phyloP scores from a whole-genome alignment of 2,888 invertebrate genomes.

The Hyppa rectilinea region DNA sequence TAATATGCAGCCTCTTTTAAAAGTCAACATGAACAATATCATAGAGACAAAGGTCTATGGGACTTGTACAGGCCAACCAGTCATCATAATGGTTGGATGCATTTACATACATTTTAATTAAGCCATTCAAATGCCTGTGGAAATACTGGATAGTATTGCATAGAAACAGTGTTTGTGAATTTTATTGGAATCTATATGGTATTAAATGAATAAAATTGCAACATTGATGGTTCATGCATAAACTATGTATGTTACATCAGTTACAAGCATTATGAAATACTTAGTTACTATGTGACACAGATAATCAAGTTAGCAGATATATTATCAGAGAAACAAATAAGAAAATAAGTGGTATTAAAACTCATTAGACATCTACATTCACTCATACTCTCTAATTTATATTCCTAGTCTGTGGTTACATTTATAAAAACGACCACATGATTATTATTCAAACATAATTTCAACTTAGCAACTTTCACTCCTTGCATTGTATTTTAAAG shows the following conservation, averaged over 20 bases:
- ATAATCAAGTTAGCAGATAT: slow-evolving; percentile 2
- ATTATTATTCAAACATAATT: slow-evolving; percentile 47
- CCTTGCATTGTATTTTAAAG: slow-evolving; percentile 18
- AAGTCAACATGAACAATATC: background rate
- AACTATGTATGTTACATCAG: slow-evolving; percentile 36
- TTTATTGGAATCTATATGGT: background rate
- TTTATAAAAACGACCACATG: slow-evolving; percentile 26
- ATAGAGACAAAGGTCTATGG: background rate
- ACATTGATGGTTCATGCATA: slow-evolving; percentile 29
- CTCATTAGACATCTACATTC: background rate
- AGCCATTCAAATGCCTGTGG: background rate
- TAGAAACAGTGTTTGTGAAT: slow-evolving; percentile 4
- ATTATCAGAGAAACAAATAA: slow-evolving; percentile 1
- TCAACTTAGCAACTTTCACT: slow-evolving; percentile 56
- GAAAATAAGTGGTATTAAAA: background rate
- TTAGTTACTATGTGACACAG: slow-evolving; percentile 13
- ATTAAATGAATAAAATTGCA: slow-evolving; percentile 20
- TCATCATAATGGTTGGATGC: background rate
- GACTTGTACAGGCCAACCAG: background rate
- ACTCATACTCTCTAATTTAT: slow-evolving; percentile 46
- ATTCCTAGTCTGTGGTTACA: slow-evolving; percentile 43
- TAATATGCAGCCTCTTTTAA: background rate
- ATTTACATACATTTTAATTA: background rate
- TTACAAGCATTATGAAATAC: slow-evolving; percentile 26
- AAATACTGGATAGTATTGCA: background rate